Evolutionary conservation across 2,113 vertebrate genomes (phyloP).

Genomic region (Odocoileus virginianus): DNA sequence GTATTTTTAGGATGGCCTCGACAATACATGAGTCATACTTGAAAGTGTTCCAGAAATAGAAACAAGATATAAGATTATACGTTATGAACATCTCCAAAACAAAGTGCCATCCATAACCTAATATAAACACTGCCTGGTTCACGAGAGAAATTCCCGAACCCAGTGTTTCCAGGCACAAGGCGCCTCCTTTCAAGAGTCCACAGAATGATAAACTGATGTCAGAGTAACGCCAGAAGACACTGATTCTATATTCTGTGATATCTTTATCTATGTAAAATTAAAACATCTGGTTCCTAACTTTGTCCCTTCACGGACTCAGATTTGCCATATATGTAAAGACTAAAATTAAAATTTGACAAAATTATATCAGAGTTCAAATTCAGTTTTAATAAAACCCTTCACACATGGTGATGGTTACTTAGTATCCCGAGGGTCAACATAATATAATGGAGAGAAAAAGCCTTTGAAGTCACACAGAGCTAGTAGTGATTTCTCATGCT

Average conservation of each 20-base stretch:
- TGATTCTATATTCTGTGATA: background rate
- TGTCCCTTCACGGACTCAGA: background rate
- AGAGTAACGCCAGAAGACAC: background rate
- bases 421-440: background rate
- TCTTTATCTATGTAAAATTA: constrained; percentile 1
- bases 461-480: background rate
- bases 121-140: background rate
- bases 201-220: background rate
- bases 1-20: constrained; percentile 76
- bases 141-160: background rate
- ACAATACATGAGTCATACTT: constrained; percentile 71
- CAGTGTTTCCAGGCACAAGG: background rate
- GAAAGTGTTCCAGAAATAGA: constrained; percentile 76
- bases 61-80: constrained; percentile 68
- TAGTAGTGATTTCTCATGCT: background rate
- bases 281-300: constrained; percentile 30
- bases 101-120: constrained; percentile 51
- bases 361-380: constrained; percentile 19
- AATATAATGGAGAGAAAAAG: background rate
- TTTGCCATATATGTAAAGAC: background rate
- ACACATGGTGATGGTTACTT: background rate
- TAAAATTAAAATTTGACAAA: constrained; percentile 36
- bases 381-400: background rate
- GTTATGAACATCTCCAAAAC: constrained; percentile 69
- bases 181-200: background rate